phyloP scores from a whole-genome alignment of 2,113 vertebrate genomes.

The Entelurus aequoreus region DNA sequence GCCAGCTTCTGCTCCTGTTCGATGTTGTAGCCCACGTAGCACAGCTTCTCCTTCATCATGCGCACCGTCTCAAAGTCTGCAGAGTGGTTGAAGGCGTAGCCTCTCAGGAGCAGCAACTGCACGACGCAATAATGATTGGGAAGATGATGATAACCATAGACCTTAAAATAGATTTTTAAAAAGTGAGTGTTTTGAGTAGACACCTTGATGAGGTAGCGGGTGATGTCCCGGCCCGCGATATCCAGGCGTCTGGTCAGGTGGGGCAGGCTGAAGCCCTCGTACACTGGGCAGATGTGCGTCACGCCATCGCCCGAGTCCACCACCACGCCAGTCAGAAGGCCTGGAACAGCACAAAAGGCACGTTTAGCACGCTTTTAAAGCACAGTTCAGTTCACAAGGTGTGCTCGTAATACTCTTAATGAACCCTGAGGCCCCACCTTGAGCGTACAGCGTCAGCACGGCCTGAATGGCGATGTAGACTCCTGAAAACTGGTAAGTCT shows the following conservation, averaged over 20 bases:
- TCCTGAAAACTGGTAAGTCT: slow-evolving; percentile 94
- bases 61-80: slow-evolving; percentile 97
- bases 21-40: slow-evolving; percentile 98
- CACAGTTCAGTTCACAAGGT: not conserved
- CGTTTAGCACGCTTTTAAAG: too few species aligned
- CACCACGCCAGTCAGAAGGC: slow-evolving; percentile 92
- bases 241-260: slow-evolving; percentile 93
- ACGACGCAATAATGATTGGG: not conserved
- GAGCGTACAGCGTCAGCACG: slow-evolving; percentile 94
- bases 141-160: not conserved
- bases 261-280: slow-evolving; percentile 95
- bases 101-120: slow-evolving; percentile 87
- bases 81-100: slow-evolving; percentile 97
- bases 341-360: slow-evolving; percentile 52
- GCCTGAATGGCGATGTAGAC: slow-evolving; percentile 98
- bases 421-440: slow-evolving; percentile 72
- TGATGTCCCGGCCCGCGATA: slow-evolving; percentile 96
- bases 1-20: slow-evolving; percentile 98
- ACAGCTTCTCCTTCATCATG: slow-evolving; percentile 98
- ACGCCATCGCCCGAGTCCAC: slow-evolving; percentile 97
- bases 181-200: not conserved
- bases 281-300: slow-evolving; percentile 97
- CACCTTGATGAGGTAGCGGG: slow-evolving; percentile 84
- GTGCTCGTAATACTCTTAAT: not conserved
- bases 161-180: not conserved